These are phyloP conservation scores for Triplophysa rosa DNA, from an alignment of 2,113 vertebrate species.

Conservation along the genomic window DNA sequence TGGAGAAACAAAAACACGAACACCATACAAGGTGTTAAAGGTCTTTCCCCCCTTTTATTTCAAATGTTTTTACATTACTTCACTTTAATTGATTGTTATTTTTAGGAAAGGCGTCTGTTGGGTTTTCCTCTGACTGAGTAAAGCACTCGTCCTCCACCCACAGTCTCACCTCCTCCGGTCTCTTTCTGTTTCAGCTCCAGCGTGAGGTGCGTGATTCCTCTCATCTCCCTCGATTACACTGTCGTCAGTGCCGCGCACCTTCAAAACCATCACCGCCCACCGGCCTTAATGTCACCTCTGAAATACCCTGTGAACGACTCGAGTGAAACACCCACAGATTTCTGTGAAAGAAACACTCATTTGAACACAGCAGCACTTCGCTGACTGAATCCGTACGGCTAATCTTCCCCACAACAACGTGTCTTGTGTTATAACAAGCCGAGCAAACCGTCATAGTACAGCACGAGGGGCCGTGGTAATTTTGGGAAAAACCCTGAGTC, in stretches of 20 bases:
- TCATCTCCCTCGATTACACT: slow-evolving; percentile 34
- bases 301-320: slow-evolving; percentile 22
- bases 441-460: neutral
- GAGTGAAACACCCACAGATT: slow-evolving; percentile 25
- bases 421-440: neutral
- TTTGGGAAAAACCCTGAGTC: neutral
- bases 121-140: slow-evolving; percentile 23
- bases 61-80: no score
- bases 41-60: no score
- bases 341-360: slow-evolving; percentile 3
- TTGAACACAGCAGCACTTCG: neutral
- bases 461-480: neutral
- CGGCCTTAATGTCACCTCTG: slow-evolving; percentile 14
- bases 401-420: neutral
- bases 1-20: no score
- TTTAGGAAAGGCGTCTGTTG: slow-evolving; percentile 3
- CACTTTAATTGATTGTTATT: neutral
- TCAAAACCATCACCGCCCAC: neutral
- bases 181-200: slow-evolving; percentile 19
- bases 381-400: neutral
- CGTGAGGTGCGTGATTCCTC: neutral
- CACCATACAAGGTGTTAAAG: no score
- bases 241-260: slow-evolving; percentile 1
- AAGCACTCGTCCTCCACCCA: neutral
- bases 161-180: neutral